Conservation (phyloP, 2,888 invertebrate species). For the Orchesella flavescens region DNA sequence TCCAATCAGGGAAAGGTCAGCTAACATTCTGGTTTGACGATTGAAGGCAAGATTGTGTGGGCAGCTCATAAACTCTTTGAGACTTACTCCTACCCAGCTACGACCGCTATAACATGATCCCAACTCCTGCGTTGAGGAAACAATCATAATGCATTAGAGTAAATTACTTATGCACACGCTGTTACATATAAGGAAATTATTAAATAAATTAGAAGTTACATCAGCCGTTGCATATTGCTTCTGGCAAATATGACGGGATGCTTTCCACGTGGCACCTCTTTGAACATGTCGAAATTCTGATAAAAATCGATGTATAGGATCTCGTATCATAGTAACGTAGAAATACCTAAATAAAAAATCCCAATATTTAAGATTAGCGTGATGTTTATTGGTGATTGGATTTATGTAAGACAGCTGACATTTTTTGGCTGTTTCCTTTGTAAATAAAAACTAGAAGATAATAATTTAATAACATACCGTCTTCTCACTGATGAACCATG, state of each 20-base stretch:
- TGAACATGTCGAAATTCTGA: conserved; percentile 98
- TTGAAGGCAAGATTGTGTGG: conserved; percentile 95
- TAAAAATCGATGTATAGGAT: conserved; percentile 93
- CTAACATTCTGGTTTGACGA: conserved; percentile 97
- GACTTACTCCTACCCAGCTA: conserved; percentile 90
- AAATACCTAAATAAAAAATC: conserved; percentile 83
- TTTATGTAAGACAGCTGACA: too few species aligned
- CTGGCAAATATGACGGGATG: conserved; percentile 80
- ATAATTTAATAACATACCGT: conserved; percentile 74
- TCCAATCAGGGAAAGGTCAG: conserved; percentile 93
- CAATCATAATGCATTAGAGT: conserved; percentile 3
- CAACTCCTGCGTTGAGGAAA: conserved; percentile 78
- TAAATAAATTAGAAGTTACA: conserved; percentile 37
- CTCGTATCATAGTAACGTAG: conserved; percentile 95
- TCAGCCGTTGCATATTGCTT: conserved; percentile 83
- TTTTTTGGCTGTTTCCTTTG: too few species aligned
- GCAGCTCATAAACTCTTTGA: conserved; percentile 93
- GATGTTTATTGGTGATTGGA: too few species aligned
- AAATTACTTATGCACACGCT: too few species aligned
- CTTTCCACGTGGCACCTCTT: conserved; percentile 97
- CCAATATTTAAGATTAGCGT: background rate
- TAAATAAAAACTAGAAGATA: too few species aligned
- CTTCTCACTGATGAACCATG: conserved; percentile 87
- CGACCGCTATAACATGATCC: conserved; percentile 86
- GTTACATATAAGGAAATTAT: background rate